Conservation (phyloP, 2,113 vertebrate genomes). For the Phrynocephalus versicolor region DNA sequence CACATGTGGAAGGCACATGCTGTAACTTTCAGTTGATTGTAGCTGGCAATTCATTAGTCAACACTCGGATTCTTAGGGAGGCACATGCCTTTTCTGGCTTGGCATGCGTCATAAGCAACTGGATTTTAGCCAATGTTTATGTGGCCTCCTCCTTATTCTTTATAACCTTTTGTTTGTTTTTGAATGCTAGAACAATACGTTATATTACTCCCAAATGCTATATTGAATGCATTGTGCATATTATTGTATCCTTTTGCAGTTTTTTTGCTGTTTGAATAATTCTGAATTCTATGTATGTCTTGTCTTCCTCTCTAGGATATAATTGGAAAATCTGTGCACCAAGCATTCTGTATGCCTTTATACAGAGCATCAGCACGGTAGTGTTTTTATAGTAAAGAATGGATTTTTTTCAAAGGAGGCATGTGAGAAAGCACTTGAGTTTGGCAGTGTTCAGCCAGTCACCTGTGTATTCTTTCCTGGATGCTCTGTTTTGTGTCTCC, state of each 20-base stretch:
- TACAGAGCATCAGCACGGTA: slow-evolving; percentile 87
- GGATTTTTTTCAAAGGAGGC: neutral
- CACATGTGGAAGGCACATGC: too few relatives aligned
- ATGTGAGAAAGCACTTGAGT: neutral
- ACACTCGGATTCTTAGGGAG: too few relatives aligned
- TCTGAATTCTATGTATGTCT: slow-evolving; percentile 18
- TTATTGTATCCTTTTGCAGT: too few relatives aligned
- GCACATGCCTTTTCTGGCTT: too few relatives aligned
- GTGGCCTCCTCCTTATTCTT: neutral
- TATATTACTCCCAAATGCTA: neutral
- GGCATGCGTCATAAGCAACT: too few relatives aligned
- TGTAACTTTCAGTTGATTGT: too few relatives aligned
- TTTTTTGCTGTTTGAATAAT: neutral
- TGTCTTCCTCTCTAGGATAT: slow-evolving; percentile 74
- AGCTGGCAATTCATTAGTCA: too few relatives aligned
- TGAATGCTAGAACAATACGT: neutral
- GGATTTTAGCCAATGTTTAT: too few relatives aligned
- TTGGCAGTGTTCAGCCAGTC: neutral
- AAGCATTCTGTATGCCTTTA: slow-evolving; percentile 82
- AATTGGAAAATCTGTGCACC: slow-evolving; percentile 90
- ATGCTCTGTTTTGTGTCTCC: neutral
- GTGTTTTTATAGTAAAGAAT: slow-evolving; percentile 1
- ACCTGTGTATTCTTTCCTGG: neutral
- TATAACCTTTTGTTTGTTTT: neutral
- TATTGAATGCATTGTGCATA: too few relatives aligned